These are phyloP conservation scores for Amblyteles armatorius DNA, from an alignment of 2,888 invertebrate species.

Conservation along the genomic window DNA sequence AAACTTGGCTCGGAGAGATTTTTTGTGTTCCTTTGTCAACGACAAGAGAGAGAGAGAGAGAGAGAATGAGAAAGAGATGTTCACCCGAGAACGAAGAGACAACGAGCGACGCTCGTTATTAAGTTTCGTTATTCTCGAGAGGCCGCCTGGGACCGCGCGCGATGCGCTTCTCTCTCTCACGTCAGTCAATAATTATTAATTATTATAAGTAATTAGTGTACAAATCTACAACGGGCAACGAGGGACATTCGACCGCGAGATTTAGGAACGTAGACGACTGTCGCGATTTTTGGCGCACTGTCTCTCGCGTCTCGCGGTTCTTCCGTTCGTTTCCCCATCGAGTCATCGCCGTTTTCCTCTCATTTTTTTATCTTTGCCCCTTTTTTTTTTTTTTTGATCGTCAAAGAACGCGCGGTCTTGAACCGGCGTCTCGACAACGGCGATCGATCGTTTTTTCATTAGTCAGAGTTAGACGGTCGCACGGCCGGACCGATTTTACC, in stretches of 20 bases:
- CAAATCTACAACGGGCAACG: slow-evolving; percentile 67
- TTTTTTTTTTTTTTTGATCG: slow-evolving; percentile 16
- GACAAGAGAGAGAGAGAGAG: slow-evolving; percentile 28
- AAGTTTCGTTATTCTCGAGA: slow-evolving; percentile 6
- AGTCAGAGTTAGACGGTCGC: slow-evolving; percentile 58
- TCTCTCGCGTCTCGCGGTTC: slow-evolving; percentile 29
- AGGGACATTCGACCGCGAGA: slow-evolving; percentile 38
- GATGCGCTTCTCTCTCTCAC: slow-evolving; percentile 24
- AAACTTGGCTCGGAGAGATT: slow-evolving; percentile 66
- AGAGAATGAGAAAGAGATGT: slow-evolving; percentile 13
- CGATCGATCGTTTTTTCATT: slow-evolving; percentile 30
- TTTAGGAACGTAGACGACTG: slow-evolving; percentile 64
- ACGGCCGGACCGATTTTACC: slow-evolving; percentile 70
- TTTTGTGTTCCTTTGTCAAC: slow-evolving; percentile 22
- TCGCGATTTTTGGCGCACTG: slow-evolving; percentile 30
- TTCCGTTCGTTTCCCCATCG: slow-evolving; percentile 41
- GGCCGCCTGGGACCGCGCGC: slow-evolving; percentile 1
- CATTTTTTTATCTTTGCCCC: neutral
- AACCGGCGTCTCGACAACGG: slow-evolving; percentile 40
- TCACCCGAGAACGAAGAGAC: slow-evolving; percentile 38
- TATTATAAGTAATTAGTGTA: slow-evolving; percentile 66
- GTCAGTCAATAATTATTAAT: slow-evolving; percentile 48
- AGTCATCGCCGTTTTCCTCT: slow-evolving; percentile 10
- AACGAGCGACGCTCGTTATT: slow-evolving; percentile 37
- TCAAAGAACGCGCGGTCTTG: slow-evolving; percentile 52